phyloP scores from a whole-genome alignment of 2,888 invertebrate genomes.

The Agrotis exclamationis region DNA sequence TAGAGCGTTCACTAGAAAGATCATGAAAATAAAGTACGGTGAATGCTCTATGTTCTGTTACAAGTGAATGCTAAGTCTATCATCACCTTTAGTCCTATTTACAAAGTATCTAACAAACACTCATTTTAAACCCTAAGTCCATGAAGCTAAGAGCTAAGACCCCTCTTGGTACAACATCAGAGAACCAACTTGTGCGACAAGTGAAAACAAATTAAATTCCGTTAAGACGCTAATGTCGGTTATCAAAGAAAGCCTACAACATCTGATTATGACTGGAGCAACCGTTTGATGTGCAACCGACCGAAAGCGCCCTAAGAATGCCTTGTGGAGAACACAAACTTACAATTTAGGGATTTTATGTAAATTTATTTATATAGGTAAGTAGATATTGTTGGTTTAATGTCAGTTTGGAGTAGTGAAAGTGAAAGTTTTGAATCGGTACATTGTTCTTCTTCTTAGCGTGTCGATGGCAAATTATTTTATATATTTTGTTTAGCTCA shows the following conservation, averaged over 20 bases:
- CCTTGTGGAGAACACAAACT: constrained; percentile 80
- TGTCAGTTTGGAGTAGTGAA: constrained; percentile 12
- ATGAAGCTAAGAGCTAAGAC: constrained; percentile 1
- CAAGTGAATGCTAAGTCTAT: too few species aligned
- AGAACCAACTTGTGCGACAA: constrained; percentile 68
- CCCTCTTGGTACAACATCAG: constrained; percentile 50
- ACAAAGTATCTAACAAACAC: neutral
- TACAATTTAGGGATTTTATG: constrained; percentile 70
- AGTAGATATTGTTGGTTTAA: constrained; percentile 37
- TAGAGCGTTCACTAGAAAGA: too few species aligned
- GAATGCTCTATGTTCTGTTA: too few species aligned
- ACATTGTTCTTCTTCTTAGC: too few species aligned
- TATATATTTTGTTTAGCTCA: too few species aligned
- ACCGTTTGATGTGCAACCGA: constrained; percentile 85
- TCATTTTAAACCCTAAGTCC: neutral
- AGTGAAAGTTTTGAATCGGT: neutral
- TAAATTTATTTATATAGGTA: constrained; percentile 50
- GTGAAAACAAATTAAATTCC: constrained; percentile 89
- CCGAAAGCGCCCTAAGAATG: constrained; percentile 84
- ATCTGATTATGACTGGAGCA: constrained; percentile 84
- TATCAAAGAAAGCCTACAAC: constrained; percentile 88
- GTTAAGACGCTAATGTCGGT: constrained; percentile 84
- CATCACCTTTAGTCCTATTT: neutral
- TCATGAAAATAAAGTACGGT: too few species aligned
- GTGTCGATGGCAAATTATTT: too few species aligned